Evolutionary conservation across 2,797 vertebrate species (phyloP), one percentile per base, ranked within the genome.

Genomic region (Melanotaenia maccullochi): DNA sequence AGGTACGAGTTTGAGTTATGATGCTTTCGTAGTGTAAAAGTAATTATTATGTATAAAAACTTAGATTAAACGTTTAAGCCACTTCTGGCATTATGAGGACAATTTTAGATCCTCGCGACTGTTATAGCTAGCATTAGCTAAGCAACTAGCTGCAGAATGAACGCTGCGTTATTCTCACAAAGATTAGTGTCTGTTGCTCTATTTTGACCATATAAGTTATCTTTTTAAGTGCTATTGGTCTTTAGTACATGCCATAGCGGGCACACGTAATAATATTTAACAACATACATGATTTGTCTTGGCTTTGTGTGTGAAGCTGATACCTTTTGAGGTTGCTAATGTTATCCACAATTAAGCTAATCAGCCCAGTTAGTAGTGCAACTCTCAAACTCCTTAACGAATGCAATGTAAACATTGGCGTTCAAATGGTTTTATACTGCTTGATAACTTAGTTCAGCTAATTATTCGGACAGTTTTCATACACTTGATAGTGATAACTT

Each of bases 121-220:
- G 55, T 69, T 58, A 24, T 1, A 47, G 60, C 38, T 87, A 87
- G 73, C 78, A 38, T 73, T 67, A 78, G 83, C 81, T 76, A 77
- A 32, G 28, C 22, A 42, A 5, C 40, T 79, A 70, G 74, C 81
- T 3, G 20, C 60, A 60, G 51, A 69, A 32, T 73, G 69, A 87
- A 79, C 65, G 71, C 63, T 32, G n/a, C 56, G 8, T 59, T 82
- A 85, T 84, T 81, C 71, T 63, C 47, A 54, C 59, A 28, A n/a
- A 32, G 55, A 75, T 36, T 9, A 64, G 18, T n/a, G 22, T 32
- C 44, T 44, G 20, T 24, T 1, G 1, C 8, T 63, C 2, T 22
- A 9, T 57, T 36, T 36, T 36, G 9, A n/a, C 20, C 7, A 8
- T 0, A 52, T 47, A n/a, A 3, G 1, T 60, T 54, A 1, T 52